Conservation (phyloP, 1,140 invertebrate genomes). For the Hyposmocoma kahamanoa region DNA sequence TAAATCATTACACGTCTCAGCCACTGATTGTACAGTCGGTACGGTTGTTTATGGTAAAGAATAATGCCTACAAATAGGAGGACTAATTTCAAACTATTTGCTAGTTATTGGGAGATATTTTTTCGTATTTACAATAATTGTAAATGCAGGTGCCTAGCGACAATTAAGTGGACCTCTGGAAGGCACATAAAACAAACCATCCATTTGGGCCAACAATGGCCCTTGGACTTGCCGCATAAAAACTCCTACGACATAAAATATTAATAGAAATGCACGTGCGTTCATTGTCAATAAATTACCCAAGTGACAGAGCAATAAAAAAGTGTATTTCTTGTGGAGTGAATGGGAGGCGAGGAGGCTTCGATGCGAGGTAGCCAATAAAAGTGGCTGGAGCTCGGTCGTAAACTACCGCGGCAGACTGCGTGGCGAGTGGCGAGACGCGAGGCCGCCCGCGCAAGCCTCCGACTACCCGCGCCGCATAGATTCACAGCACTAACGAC, state of each 20-base stretch:
- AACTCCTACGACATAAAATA: slow-evolving; percentile 69
- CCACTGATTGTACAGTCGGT: too few species aligned
- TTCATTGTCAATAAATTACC: slow-evolving; percentile 72
- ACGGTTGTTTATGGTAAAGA: too few species aligned
- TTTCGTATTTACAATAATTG: too few species aligned
- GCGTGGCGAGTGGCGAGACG: slow-evolving; percentile 62
- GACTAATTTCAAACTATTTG: too few species aligned
- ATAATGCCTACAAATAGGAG: too few species aligned
- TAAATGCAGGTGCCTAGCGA: too few species aligned
- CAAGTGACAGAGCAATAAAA: slow-evolving; percentile 69
- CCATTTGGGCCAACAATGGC: slow-evolving; percentile 43
- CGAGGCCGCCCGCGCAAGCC: too few species aligned
- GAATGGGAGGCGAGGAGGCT: slow-evolving; percentile 68
- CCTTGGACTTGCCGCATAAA: slow-evolving; percentile 43
- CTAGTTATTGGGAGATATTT: too few species aligned
- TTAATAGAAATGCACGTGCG: slow-evolving; percentile 72
- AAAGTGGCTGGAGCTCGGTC: slow-evolving; percentile 63
- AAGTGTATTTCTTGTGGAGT: slow-evolving; percentile 67
- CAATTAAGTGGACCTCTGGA: slow-evolving; percentile 35
- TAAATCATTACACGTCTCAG: too few species aligned
- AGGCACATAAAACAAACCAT: slow-evolving; percentile 45
- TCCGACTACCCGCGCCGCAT: too few species aligned
- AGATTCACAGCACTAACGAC: too few species aligned
- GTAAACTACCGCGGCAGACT: slow-evolving; percentile 65
- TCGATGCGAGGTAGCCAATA: slow-evolving; percentile 69